Evolutionary conservation across 2,797 vertebrate species (phyloP).

Genomic region (Emydoidea blandingii): DNA sequence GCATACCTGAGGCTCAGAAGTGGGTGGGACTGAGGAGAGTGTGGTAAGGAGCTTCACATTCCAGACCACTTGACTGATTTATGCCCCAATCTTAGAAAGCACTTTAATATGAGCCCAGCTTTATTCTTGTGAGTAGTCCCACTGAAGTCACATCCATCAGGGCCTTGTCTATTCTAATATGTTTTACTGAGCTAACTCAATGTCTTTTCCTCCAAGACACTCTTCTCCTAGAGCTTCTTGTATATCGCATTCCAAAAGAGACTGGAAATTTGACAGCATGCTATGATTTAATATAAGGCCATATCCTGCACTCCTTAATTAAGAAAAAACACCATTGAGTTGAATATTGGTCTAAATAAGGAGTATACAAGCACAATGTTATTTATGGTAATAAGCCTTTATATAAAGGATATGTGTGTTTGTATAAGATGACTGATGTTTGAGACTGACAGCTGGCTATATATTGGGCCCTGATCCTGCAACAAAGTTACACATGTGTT

Average conservation of each 20-base stretch:
- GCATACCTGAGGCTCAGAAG: neutral
- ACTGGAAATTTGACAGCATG: neutral
- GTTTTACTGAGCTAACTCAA: neutral
- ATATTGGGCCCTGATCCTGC: neutral
- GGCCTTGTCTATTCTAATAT: neutral
- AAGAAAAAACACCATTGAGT: neutral
- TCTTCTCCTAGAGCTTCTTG: neutral
- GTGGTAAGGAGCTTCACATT: neutral
- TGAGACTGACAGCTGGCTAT: neutral
- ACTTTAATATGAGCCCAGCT: neutral
- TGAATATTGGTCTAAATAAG: neutral
- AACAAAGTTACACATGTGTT: neutral
- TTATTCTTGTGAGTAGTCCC: neutral
- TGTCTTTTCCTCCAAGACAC: neutral
- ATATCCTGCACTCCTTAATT: neutral
- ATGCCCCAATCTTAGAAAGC: neutral
- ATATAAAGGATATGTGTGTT: neutral
- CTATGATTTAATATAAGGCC: neutral
- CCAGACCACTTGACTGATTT: neutral
- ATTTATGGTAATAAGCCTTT: neutral
- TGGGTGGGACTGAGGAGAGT: neutral
- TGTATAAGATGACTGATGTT: neutral
- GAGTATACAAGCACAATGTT: neutral
- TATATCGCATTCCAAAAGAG: neutral
- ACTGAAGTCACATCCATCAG: rapidly evolving